Evolutionary conservation across 2,888 invertebrate genomes (phyloP), one percentile per base, ranked within the genome.

Genomic region (Entomobrya multifasciata): DNA sequence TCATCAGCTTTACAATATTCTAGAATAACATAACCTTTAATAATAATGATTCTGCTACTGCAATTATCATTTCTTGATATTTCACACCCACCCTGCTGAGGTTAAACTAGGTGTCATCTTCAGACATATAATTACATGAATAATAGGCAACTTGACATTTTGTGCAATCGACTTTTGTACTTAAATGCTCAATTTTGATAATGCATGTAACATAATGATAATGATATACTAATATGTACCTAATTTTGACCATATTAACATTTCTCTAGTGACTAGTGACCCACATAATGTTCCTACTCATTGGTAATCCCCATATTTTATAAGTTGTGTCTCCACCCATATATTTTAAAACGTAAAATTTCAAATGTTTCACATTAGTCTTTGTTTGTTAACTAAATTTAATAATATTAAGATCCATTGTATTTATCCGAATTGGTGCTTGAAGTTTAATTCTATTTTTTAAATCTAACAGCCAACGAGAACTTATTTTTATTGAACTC

Each of bases 141-240:
- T 77, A 77, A 77, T 60, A 6, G 77, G n/a, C 36, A 77, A 77
- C 77, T 77, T 77, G 77, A 77, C 77, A 77, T 77, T 77, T 76
- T 41, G 8, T 60, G 30, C 60, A 60, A 65, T 65, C 65, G 17
- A 20, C 41, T n/a, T n/a, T n/a, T n/a, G 20, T 60, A 2, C 30
- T 15, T 36, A 17, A 11, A 36, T 17, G 41, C 41, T 6, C 20
- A 65, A 41, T 49, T 49, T 10, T 27, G 6, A 30, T 13, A 15
- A 3, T 49, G 13, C 2, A 49, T 5, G 13, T 49, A 15, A 49
- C 49, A 49, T n/a, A 49, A 15, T 49, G 4, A 36, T 15, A 27
- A 27, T 60, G 27, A 13, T 4, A 1, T 27, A 60, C 0, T 60
- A 55, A 22, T 60, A 30, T 4, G 5, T 30, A 30, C 13, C 30